Percentiles rank a stretch among this genome's conserved stretches.
phyloP scores from a whole-genome alignment of 53 echinoderm and acorn worm genomes.

The Actinopyga echinites region DNA sequence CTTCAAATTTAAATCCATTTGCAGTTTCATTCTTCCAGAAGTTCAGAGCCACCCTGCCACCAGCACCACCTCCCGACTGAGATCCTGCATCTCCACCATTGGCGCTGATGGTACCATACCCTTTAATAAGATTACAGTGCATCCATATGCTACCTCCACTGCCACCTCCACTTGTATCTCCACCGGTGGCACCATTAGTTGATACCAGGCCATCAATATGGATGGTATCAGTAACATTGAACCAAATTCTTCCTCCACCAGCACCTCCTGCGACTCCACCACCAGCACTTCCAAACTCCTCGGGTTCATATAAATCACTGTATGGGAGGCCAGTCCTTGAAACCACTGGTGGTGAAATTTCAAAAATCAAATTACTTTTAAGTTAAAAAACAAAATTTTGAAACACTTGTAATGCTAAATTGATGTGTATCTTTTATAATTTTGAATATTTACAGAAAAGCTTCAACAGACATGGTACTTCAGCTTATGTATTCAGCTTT shows the following conservation, averaged over 20 bases:
- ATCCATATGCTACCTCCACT: slow-evolving; percentile 98
- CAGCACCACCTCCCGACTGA: slow-evolving; percentile 81
- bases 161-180: slow-evolving; percentile 55
- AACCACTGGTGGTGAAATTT: slow-evolving; percentile 46
- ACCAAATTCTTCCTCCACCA: slow-evolving; percentile 91
- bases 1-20: slow-evolving; percentile 80
- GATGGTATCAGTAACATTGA: slow-evolving; percentile 88
- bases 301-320: slow-evolving; percentile 75
- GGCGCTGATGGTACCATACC: slow-evolving; percentile 76
- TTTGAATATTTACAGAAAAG: too few relatives aligned
- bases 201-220: slow-evolving; percentile 87
- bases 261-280: slow-evolving; percentile 75
- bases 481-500: too few relatives aligned
- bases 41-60: slow-evolving; percentile 75
- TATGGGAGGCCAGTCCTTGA: slow-evolving; percentile 66
- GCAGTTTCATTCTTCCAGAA: slow-evolving; percentile 72
- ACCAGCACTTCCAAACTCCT: slow-evolving; percentile 90
- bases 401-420: too few relatives aligned
- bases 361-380: too few relatives aligned
- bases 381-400: too few relatives aligned
- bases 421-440: too few relatives aligned
- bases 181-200: slow-evolving; percentile 64
- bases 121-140: slow-evolving; percentile 82
- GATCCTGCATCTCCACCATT: slow-evolving; percentile 74
- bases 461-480: too few relatives aligned